Evolutionary conservation across 2,888 invertebrate genomes (phyloP), one percentile per base, ranked within the genome.

Genomic region (Drosophila peninsularis): DNA sequence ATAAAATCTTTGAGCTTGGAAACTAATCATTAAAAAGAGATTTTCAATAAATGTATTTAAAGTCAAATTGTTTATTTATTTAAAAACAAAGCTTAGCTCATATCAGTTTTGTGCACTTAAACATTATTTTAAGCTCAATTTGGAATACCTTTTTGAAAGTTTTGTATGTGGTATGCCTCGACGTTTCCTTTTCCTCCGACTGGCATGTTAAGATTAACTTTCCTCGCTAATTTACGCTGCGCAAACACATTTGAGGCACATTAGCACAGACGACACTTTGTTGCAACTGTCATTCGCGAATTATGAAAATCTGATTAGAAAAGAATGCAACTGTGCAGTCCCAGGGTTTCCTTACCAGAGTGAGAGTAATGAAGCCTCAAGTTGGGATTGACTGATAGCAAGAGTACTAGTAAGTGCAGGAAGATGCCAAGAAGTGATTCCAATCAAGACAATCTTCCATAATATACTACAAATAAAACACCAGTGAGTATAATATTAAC

Each of bases 161-260:
- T 57, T 75, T 54, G 73, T 73, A 2, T 53, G 68, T 30, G 62
- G 70, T 10, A 27, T 27, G 9, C 7, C 13, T 39, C 6, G 11
- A 45, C 10, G 64, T 63, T 71, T 85, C 67, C 69, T 64, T 66
- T 69, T 62, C 27, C 73, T n/a, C 57, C 67, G 70, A 65, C 70
- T 71, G 64, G 42, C 61, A 71, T 80, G 67, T 78, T 71, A 71
- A 74, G 74, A 70, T 69, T 68, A 71, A 78, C 62, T 78, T 81
- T 72, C 44, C 45, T 54, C 68, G 77, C 79, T 75, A 81, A 77
- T 81, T 79, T 78, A 63, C 68, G 66, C 42, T 49, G 56, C 56
- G 61, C 41, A 17, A 39, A 67, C 54, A 58, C 62, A 64, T 30
- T 30, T 42, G 44, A 56, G 67, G 65, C 64, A 68, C 60, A 82